Conservation (phyloP, 2,888 invertebrate species). For the Odontocolon sp. region DNA sequence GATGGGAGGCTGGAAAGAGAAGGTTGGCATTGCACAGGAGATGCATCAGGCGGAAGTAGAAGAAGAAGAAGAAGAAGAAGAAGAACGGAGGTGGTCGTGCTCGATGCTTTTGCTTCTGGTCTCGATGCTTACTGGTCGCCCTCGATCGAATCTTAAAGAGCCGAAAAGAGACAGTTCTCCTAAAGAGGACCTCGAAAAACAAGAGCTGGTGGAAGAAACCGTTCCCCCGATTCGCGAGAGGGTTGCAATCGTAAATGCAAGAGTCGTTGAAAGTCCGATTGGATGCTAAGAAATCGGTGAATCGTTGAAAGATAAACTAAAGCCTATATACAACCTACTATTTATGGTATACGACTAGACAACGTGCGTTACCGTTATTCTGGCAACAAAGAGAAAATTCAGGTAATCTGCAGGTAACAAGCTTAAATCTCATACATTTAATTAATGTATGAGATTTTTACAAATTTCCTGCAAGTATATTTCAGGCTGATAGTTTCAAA, state of each 20-base stretch:
- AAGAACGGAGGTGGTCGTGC: constrained; percentile 31
- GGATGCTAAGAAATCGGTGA: constrained; percentile 42
- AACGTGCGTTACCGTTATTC: not conserved
- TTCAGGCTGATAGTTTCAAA: no score
- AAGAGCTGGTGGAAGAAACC: constrained; percentile 3
- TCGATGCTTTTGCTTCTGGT: constrained; percentile 32
- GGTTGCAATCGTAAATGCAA: constrained; percentile 67
- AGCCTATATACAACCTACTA: constrained; percentile 16
- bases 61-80: constrained; percentile 18
- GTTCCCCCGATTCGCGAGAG: constrained; percentile 36
- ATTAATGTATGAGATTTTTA: no score
- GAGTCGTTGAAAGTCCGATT: constrained; percentile 73
- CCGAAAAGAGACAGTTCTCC: constrained; percentile 32
- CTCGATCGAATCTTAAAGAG: constrained; percentile 55
- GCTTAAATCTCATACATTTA: no score
- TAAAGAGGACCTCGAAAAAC: constrained; percentile 18
- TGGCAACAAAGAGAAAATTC: no score
- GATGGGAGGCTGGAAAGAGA: not conserved
- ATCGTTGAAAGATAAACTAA: constrained; percentile 40
- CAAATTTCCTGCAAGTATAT: no score
- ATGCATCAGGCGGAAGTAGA: constrained; percentile 54
- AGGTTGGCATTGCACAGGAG: constrained; percentile 27
- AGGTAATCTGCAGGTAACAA: no score
- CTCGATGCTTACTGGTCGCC: constrained; percentile 34
- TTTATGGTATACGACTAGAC: not conserved